Evolutionary conservation across 1,140 invertebrate genomes (phyloP), one percentile per base, ranked within the genome.

Genomic region (Pentalonia nigronervosa): DNA sequence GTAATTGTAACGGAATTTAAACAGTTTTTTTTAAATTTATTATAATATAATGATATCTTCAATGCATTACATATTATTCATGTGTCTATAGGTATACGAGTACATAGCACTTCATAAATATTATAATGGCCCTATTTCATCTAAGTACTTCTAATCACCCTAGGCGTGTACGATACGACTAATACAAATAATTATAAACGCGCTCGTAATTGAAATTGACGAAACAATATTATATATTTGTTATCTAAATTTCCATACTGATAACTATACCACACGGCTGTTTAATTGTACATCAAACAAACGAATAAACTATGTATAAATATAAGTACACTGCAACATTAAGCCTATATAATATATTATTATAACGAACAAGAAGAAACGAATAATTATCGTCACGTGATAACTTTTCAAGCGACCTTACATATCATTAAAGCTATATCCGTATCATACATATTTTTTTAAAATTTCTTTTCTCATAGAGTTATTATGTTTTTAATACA

Each of bases 201-300:
- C 76, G 76, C n/a, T 81, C 7, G 76, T 83, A 83, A 83, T 83
- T 83, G n/a, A 83, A 83, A 83, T 83, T 83, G 76, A 83, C 76
- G 76, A 36, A 36, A 36, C 34, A 23, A 36, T 36, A 23, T 83
- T 34, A 14, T 76, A 76, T 36, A 83, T 83, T n/a, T 76, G 60
- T 76, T 76, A 76, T 76, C 60, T 76, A 76, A n/a, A 67, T 67
- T 81, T 81, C 76, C 76, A 83, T 17, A 83, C 76, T 83, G 76
- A 83, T 83, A 83, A 83, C 20, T 23, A 0, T 23, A 36, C 76
- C 76, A 36, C n/a, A 83, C 34, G 76, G 34, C 76, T 36, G 34
- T 83, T 83, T 83, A 83, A 36, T 83, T 83, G 21, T 36, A 83
- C n/a, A 34, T 83, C 76, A 83, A 83, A 83, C 76, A 36, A 83